A percentile compares a stretch with the other conserved stretches of the same genome.
Conservation (phyloP, 2,113 vertebrate genomes). For the Pedetes capensis region DNA sequence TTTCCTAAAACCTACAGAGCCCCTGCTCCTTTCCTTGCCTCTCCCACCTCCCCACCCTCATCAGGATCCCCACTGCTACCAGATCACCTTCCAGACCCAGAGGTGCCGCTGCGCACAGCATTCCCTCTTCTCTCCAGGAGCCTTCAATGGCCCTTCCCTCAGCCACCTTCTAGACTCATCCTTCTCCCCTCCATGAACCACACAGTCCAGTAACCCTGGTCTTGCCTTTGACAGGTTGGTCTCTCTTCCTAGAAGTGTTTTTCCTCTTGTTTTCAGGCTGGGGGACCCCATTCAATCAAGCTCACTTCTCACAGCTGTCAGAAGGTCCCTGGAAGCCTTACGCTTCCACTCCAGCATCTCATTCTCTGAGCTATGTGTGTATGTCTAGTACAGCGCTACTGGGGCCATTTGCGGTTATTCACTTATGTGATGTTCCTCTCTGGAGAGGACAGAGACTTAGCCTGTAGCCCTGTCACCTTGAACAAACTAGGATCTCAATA, state of each 20-base stretch:
- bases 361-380: rapidly evolving
- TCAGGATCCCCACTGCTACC: not conserved
- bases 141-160: not conserved
- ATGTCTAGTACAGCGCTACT: not conserved
- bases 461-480: not conserved
- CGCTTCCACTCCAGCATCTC: not conserved
- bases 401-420: not conserved
- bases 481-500: not conserved
- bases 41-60: not conserved
- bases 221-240: not conserved
- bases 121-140: not conserved
- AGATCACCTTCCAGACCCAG: not conserved
- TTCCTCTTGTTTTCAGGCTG: not conserved
- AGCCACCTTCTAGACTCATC: not conserved
- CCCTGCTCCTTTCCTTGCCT: not conserved
- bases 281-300: not conserved
- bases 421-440: not conserved
- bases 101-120: not conserved
- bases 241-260: not conserved
- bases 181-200: not conserved
- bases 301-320: not conserved
- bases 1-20: not conserved
- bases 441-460: not conserved
- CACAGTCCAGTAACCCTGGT: not conserved
- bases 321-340: not conserved